These are phyloP conservation scores for Sakesphorus luctuosus DNA, from an alignment of 2,113 vertebrate genomes.

Conservation along the genomic window DNA sequence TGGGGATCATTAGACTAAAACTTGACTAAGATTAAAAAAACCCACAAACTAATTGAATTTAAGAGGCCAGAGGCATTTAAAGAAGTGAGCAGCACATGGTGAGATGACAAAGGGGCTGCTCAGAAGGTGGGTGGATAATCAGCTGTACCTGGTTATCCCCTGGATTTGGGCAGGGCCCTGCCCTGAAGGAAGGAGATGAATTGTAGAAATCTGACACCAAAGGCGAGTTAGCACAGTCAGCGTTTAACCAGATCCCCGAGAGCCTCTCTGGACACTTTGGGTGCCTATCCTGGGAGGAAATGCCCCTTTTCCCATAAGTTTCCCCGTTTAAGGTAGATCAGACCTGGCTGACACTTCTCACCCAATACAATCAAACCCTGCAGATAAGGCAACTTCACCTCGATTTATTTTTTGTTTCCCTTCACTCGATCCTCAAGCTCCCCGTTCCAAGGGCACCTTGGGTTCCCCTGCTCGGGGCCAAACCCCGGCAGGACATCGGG, in stretches of 20 bases:
- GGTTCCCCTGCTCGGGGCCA: background rate
- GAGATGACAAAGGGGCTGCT: background rate
- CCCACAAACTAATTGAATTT: fast-evolving
- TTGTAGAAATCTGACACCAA: background rate
- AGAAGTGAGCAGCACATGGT: background rate
- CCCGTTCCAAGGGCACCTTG: background rate
- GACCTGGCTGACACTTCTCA: background rate
- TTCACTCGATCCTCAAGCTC: background rate
- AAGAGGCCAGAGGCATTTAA: background rate
- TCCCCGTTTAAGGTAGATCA: background rate
- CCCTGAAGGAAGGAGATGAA: background rate
- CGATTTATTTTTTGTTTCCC: no score
- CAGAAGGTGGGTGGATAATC: background rate
- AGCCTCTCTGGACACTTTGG: background rate
- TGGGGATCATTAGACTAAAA: background rate
- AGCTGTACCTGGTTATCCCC: background rate
- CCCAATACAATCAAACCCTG: background rate
- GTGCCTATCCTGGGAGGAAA: fast-evolving
- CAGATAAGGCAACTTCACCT: background rate
- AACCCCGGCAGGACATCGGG: background rate
- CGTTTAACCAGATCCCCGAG: background rate
- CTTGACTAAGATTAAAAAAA: background rate
- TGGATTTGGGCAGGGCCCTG: background rate
- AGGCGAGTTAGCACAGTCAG: fast-evolving
- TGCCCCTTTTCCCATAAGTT: fast-evolving